phyloP scores from a whole-genome alignment of 2,888 invertebrate species.

The Agelastica alni region DNA sequence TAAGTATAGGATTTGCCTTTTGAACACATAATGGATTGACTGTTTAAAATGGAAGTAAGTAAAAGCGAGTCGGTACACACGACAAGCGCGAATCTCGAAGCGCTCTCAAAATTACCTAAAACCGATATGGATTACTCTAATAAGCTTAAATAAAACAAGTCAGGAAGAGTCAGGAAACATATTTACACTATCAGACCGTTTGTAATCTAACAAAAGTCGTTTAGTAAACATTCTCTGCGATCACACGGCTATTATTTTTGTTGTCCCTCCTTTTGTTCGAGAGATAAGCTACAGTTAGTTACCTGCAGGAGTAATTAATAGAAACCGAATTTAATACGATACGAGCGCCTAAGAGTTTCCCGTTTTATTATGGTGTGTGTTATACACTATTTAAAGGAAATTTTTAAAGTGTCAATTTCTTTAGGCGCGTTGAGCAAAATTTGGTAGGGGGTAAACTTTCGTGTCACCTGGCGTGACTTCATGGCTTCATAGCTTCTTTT shows the following conservation, averaged over 20 bases:
- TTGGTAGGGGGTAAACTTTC: no score
- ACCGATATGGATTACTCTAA: conserved; percentile 15
- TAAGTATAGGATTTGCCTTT: no score
- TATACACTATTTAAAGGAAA: no score
- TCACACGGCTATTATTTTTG: conserved; percentile 37
- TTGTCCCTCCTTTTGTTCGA: conserved; percentile 35
- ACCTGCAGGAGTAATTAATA: conserved; percentile 39
- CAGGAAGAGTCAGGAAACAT: conserved; percentile 8
- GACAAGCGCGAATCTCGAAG: no score
- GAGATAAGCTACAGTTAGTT: conserved; percentile 37
- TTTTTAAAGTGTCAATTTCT: no score
- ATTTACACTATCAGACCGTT: conserved; percentile 16
- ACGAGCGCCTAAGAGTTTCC: conserved; percentile 18
- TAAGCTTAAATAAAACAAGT: conserved; percentile 19
- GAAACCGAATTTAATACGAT: conserved; percentile 36
- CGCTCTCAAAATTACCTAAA: conserved; percentile 10
- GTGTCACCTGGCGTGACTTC: no score
- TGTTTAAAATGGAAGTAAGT: no score
- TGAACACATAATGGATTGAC: no score
- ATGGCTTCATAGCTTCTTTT: no score
- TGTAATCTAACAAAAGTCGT: conserved; percentile 31
- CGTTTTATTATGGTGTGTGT: conserved; percentile 23
- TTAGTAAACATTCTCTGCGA: conserved; percentile 30
- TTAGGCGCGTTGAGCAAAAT: no score
- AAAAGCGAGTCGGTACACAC: no score